Base-by-base conservation (phyloP, 2,888 invertebrate genomes). In the Lepas anatifera region DNA sequence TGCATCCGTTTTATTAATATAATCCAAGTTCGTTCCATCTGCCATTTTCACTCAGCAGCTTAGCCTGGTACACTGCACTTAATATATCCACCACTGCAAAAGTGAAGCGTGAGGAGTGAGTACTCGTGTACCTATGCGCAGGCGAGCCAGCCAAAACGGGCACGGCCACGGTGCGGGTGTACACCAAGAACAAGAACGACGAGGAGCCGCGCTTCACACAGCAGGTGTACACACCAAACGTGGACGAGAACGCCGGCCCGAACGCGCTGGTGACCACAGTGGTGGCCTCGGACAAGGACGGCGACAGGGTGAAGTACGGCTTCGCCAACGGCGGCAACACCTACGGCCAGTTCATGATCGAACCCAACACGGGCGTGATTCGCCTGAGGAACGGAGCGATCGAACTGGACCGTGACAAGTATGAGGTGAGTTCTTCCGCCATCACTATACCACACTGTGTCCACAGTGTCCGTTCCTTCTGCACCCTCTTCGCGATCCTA, bases 131-230 rank as follows among this genome's bases (percentile, higher is more conserved):
- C n/a, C n/a, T n/a, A n/a, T n/a, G n/a, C n/a, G 22, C 75, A 84
- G 84, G 97, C 8, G 92, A 92, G 79, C 95, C 95, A 0, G 86
- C 93, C 0, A 91, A 92, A 79, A 93, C 91, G 0, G 95, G 95
- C 67, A 90, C 90, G 0, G 95, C 96, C 0, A 95, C 94, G 0
- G 95, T 97, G 25, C 86, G 95, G 71, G 88, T 97, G 71, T 95
- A 95, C 78, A 96, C 96, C n/a, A 95, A 95, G 78, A 97, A 97
- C 78, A 95, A 95, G 81, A 97, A 97, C 81, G 97, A 97, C 78
- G 96, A 97, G 81, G 92, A 94, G 78, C 97, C 97, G 0, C 95
- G 94, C 80, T 95, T 95, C 79, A 94, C 94, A 0, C 95, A 95
- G 77, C 94, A 95, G 83, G 95, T 95, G 4, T 95, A 95, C 80